These are phyloP conservation scores for Tridacna crocea DNA, from an alignment of 2,888 invertebrate species.

Conservation along the genomic window DNA sequence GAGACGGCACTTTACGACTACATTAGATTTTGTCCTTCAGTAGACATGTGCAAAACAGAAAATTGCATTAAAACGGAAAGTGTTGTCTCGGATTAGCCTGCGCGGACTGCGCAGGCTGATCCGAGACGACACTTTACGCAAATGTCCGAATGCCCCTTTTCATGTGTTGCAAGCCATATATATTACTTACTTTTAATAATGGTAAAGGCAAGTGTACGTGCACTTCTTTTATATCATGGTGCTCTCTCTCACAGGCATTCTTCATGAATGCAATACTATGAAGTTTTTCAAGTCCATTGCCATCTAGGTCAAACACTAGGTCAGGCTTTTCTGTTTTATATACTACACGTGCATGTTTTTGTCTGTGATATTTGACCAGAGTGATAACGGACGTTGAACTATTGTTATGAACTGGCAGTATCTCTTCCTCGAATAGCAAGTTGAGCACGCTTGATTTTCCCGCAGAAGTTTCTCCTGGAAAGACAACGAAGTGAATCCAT, in stretches of 20 bases:
- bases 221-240: slow-evolving; percentile 66
- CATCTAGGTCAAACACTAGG: slow-evolving; percentile 49
- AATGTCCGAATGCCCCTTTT: too few relatives aligned
- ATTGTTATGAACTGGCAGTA: slow-evolving; percentile 72
- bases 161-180: too few relatives aligned
- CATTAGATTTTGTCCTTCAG: too few relatives aligned
- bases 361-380: slow-evolving; percentile 65
- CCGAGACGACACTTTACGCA: too few relatives aligned
- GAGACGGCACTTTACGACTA: too few relatives aligned
- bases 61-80: too few relatives aligned
- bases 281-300: slow-evolving; percentile 44
- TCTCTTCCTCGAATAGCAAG: slow-evolving; percentile 71
- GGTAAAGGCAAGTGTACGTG: slow-evolving; percentile 64
- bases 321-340: slow-evolving; percentile 50
- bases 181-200: slow-evolving; percentile 63
- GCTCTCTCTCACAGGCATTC: slow-evolving; percentile 50
- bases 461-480: slow-evolving; percentile 79
- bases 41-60: too few relatives aligned
- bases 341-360: slow-evolving; percentile 57
- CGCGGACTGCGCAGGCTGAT: too few relatives aligned
- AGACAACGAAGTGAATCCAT: neutral
- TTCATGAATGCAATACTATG: slow-evolving; percentile 61
- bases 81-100: too few relatives aligned
- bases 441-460: slow-evolving; percentile 80
- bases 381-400: slow-evolving; percentile 78